phyloP scores from a whole-genome alignment of 2,113 vertebrate species.

The Lophius piscatorius region DNA sequence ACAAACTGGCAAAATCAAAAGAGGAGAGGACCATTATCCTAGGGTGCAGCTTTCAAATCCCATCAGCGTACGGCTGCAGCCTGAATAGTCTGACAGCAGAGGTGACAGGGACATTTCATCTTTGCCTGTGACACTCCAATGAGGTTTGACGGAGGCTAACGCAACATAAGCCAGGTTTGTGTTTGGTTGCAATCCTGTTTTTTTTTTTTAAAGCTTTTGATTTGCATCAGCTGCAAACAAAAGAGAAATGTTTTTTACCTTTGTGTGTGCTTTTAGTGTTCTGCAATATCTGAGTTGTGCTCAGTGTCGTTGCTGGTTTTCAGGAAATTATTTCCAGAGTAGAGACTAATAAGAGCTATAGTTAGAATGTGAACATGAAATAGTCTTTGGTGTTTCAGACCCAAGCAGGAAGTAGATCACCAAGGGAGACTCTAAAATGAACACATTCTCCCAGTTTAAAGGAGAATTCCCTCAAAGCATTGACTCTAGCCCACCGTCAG shows the following conservation, averaged over 20 bases:
- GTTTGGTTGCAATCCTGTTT: conserved; percentile 28
- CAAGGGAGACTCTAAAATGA: too few relatives aligned
- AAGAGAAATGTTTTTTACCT: conserved; percentile 47
- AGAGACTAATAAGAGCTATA: too few relatives aligned
- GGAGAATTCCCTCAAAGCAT: too few relatives aligned
- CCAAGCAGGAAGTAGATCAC: too few relatives aligned
- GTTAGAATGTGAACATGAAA: too few relatives aligned
- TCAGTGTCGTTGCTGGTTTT: too few relatives aligned
- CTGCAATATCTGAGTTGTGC: conserved; percentile 28
- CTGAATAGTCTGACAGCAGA: conserved; percentile 60
- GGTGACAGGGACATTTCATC: conserved; percentile 48
- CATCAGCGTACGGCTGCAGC: conserved; percentile 34
- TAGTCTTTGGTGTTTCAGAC: too few relatives aligned
- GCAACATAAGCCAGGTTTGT: conserved; percentile 24
- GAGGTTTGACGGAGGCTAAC: conserved; percentile 42
- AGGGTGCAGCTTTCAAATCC: conserved; percentile 47
- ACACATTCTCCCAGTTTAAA: too few relatives aligned
- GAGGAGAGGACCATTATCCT: conserved; percentile 20
- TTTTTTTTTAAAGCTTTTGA: conserved; percentile 19
- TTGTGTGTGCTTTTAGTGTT: conserved; percentile 40
- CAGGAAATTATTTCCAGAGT: too few relatives aligned
- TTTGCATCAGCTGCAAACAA: neutral
- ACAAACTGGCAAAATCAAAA: conserved; percentile 51
- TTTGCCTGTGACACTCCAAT: conserved; percentile 2
- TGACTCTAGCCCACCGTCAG: too few relatives aligned